Base-by-base conservation (phyloP, 2,888 invertebrate genomes). In the Polyommatus icarus region DNA sequence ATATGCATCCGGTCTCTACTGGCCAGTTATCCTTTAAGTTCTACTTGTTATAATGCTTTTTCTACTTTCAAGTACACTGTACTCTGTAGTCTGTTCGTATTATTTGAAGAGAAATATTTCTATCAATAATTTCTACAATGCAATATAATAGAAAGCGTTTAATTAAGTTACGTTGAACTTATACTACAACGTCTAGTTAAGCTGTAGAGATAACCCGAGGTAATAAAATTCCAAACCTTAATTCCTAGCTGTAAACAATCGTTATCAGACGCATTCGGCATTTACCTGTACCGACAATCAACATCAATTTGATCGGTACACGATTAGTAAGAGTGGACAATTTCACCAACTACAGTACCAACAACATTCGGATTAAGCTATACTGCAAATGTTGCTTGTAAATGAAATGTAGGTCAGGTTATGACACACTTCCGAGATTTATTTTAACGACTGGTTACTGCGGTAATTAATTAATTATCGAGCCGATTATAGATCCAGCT, bases 311-410 rank as follows among this genome's bases (percentile, higher is more conserved):
- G 75, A 75, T 54, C 75, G 15, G 75, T 75, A 75, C 75, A 75
- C 75, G 75, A 75, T 75, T 75, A 54, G 40, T 46, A 73, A 73
- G 24, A 78, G 82, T 82, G 80, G 78, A 77, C 77, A 75, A 78
- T 78, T 78, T 78, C 78, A 71, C 75, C 57, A 50, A 67, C 61
- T 67, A 75, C n/a, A n/a, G 54, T 46, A n/a, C 29, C 71, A 12
- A 15, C 71, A 40, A 54, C 54, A 73, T 75, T 54, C 54, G 20
- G 75, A 32, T 32, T 32, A 32, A 32, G 32, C 32, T 32, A 32
- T 32, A 32, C 32, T 32, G 32, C 32, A 32, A 32, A 32, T 32
- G 18, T 67, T 67, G 15, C 24, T 59, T 24, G 61, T 67, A 67
- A 67, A 32, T 67, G 67, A 29, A 32, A 29, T 8, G 67, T 40